Evolutionary conservation across 2,113 vertebrate species (phyloP), one percentile per base, ranked within the genome.

Genomic region (Numenius arquata): DNA sequence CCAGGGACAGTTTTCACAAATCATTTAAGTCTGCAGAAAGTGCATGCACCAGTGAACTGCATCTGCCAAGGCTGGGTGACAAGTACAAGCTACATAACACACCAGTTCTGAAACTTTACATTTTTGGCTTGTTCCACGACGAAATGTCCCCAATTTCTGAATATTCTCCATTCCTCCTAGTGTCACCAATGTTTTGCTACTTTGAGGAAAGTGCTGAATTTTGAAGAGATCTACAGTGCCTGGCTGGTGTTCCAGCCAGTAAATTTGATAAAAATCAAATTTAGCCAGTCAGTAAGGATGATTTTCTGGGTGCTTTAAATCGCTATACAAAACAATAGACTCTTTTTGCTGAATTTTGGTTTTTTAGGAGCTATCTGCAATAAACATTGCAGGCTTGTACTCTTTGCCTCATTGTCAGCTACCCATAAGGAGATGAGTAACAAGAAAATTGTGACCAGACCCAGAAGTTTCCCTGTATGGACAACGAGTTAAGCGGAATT

Each of bases 51-150:
- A 45, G 18, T 53, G 62, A 61, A 12, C 20, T 59, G 23, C 9
- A 9, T 58, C 55, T 53, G 55, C 17, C 26, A 21, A 43, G 43
- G 5, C 43, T 65, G 53, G 23, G n/a, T 59, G 27, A 77, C 8
- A 58, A 67, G 34, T 56, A 36, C 0, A 7, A 72, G 25, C 25
- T 71, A 21, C 34, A 52, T 19, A 34, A 7, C 16, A 71, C 43
- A 8, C 16, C 47, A 48, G 8, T 34, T 43, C 75, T 73, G 30
- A 77, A 73, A 41, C 6, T 26, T 15, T 19, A 12, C 19, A 23
- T 76, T 55, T 79, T 55, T 75, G 5, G 1, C 21, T 76, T 34
- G 29, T 36, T 62, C 26, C 29, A 36, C 0, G 0, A 7, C 9
- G 25, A 56, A 80, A 55, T 23, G 19, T 30, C 15, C 18, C n/a